A percentile compares a stretch with the other conserved stretches of the same genome.
phyloP scores from a whole-genome alignment of 2,113 vertebrate genomes.

The Dolichotis patagonum region DNA sequence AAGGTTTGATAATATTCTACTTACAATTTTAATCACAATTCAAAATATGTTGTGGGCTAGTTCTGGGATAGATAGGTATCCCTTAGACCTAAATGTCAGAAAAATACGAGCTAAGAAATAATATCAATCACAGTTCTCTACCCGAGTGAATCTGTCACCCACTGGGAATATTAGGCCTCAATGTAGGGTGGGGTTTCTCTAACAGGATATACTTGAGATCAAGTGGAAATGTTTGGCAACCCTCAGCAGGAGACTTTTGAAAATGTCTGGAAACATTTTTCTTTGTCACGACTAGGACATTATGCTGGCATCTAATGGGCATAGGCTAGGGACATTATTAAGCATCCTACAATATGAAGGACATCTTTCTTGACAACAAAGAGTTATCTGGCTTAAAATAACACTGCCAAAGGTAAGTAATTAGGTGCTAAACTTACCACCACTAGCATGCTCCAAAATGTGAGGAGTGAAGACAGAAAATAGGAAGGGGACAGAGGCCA shows the following conservation, averaged over 20 bases:
- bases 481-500: neutral
- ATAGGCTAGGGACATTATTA: neutral
- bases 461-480: neutral
- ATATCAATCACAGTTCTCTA: neutral
- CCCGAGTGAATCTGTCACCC: neutral
- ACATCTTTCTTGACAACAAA: neutral
- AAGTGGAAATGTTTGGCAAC: neutral
- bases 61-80: neutral
- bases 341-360: neutral
- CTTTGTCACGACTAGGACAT: neutral
- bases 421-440: neutral
- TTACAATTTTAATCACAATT: slow-evolving; percentile 1
- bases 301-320: neutral
- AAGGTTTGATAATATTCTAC: neutral
- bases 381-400: neutral
- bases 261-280: neutral
- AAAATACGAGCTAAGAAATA: slow-evolving; percentile 25
- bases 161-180: neutral
- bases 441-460: neutral
- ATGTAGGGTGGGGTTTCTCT: neutral
- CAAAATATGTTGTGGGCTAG: neutral
- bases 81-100: neutral
- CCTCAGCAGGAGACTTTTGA: neutral
- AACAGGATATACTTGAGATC: neutral
- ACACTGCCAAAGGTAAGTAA: neutral